Conservation (phyloP, 1,140 invertebrate genomes). For the Episyrphus balteatus region DNA sequence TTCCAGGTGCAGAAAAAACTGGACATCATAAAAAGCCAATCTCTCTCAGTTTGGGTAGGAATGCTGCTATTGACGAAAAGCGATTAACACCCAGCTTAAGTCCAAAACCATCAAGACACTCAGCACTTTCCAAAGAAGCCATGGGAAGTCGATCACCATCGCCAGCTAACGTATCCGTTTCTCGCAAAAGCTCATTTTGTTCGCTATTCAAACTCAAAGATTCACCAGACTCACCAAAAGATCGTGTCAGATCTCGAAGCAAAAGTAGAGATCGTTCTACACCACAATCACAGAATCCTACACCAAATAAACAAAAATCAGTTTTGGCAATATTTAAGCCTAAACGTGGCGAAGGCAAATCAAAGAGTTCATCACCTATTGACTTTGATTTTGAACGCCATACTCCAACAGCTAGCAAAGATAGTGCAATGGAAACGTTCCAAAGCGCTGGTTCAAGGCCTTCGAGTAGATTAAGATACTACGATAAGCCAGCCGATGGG, state of each 20-base stretch:
- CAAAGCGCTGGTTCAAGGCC: slow-evolving; percentile 16
- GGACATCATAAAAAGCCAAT: slow-evolving; percentile 35
- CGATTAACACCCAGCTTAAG: slow-evolving; percentile 35
- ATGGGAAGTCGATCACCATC: slow-evolving; percentile 38
- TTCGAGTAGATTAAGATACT: slow-evolving; percentile 39
- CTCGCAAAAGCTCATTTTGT: slow-evolving; percentile 66
- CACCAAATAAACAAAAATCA: slow-evolving; percentile 48
- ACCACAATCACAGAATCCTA: slow-evolving; percentile 35
- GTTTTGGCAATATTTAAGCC: slow-evolving; percentile 52
- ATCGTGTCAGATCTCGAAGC: slow-evolving; percentile 44
- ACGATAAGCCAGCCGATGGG: slow-evolving; percentile 47
- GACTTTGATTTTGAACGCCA: slow-evolving; percentile 15
- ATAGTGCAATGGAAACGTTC: slow-evolving; percentile 13
- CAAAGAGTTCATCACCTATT: slow-evolving; percentile 34
- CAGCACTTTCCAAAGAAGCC: slow-evolving; percentile 19
- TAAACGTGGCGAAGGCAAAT: slow-evolving; percentile 29
- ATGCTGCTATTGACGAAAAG: slow-evolving; percentile 20
- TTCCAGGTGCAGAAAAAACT: slow-evolving; percentile 18
- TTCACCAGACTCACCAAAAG: slow-evolving; percentile 29
- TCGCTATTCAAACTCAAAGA: slow-evolving; percentile 53
- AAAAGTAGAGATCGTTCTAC: slow-evolving; percentile 47
- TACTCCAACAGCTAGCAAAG: slow-evolving; percentile 11
- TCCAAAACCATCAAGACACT: slow-evolving; percentile 35
- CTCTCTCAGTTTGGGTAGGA: slow-evolving; percentile 36
- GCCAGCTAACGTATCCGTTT: slow-evolving; percentile 42